phyloP scores from a whole-genome alignment of 2,113 vertebrate genomes.

The Sigmodon hispidus region DNA sequence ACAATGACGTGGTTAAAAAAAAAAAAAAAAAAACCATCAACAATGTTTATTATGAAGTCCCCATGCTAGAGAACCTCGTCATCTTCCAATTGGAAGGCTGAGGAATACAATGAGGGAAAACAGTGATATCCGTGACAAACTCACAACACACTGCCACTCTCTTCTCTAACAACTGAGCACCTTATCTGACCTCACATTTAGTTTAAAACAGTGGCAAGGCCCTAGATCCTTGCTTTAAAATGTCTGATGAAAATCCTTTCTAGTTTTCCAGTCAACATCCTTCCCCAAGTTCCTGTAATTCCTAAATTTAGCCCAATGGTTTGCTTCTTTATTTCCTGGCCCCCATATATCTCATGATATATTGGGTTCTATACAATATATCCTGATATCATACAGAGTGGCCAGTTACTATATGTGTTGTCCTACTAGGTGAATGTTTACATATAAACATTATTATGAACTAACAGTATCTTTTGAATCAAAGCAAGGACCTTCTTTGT shows the following conservation, averaged over 20 bases:
- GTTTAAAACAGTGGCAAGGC: background rate
- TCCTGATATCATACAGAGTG: background rate
- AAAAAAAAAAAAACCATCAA: too few species aligned
- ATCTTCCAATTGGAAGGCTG: background rate
- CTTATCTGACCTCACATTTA: background rate
- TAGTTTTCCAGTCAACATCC: background rate
- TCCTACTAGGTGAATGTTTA: background rate
- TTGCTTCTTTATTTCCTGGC: constrained; percentile 8
- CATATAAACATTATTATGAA: background rate
- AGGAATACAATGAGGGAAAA: background rate
- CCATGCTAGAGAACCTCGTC: background rate
- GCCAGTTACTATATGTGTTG: background rate
- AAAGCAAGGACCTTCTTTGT: background rate
- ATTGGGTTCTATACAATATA: background rate
- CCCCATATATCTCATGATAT: background rate
- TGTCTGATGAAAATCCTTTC: background rate
- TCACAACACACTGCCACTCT: background rate
- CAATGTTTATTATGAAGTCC: background rate
- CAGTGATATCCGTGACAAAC: background rate
- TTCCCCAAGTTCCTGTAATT: background rate
- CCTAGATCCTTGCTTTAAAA: background rate
- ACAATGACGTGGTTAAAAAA: background rate
- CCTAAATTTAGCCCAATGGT: background rate
- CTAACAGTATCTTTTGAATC: background rate
- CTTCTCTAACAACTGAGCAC: background rate